Evolutionary conservation across 2,888 invertebrate species (phyloP), one percentile per base, ranked within the genome.

Genomic region (Zele albiditarsus): DNA sequence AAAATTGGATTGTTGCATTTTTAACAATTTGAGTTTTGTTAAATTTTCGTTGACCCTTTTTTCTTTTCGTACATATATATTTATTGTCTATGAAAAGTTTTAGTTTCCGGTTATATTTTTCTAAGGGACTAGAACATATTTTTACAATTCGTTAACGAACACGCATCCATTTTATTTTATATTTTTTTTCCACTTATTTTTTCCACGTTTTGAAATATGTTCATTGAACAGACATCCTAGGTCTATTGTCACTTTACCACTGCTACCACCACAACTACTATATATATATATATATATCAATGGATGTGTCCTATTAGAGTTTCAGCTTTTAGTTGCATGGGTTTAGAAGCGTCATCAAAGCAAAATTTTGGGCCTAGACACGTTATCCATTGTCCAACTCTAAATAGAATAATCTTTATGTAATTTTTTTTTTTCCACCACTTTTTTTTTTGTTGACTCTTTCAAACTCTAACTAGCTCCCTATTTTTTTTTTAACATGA

Each of bases 301-400:
- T 8, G 12, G 23, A 63, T 31, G 14, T 23, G 63, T 63, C 31
- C 38, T 63, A 63, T 63, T 63, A 63, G 38, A 63, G 20, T 20
- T 53, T 53, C 53, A 53, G 53, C 53, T 53, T 46, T 53, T 53
- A 53, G 53, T 23, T 53, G 20, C 8, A 23, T 23, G n/a, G 53
- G 20, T 53, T 20, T 20, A 20, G 20, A 10, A 12, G n/a, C 63
- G 38, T 20, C 63, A 20, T 33, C 12, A 23, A 23, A 63, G 38
- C 33, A 16, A 60, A 63, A 33, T 63, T 33, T 53, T 53, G 20
- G 20, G 20, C 31, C 63, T 38, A 33, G 33, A 63, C 33, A 60
- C 53, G 20, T 53, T 53, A 5, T 8, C 53, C 53, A 53, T 53
- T 53, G 53, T 53, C 53, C 53, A 2, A 53, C 1, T 53, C 20